phyloP scores from a whole-genome alignment of 2,797 vertebrate species.

The Cryptoprocta ferox region DNA sequence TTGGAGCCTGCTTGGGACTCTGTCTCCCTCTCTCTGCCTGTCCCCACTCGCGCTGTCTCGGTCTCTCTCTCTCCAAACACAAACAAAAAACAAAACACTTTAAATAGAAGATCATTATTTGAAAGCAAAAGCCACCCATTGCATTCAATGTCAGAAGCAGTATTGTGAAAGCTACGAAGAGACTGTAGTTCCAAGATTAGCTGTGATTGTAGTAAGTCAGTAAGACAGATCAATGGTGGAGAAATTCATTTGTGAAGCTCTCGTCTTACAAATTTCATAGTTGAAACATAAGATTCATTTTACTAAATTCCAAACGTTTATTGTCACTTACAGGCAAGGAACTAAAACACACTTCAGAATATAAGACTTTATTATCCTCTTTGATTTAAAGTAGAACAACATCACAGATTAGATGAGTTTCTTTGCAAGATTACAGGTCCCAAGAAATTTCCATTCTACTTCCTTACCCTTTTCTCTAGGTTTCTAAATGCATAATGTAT shows the following conservation, averaged over 20 bases:
- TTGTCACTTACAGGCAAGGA: background rate
- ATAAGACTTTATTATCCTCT: background rate
- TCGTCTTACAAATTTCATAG: background rate
- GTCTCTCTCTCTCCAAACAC: too few relatives aligned
- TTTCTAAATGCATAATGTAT: background rate
- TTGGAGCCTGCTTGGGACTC: too few relatives aligned
- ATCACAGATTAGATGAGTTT: background rate
- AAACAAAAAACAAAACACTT: too few relatives aligned
- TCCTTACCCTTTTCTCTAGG: background rate
- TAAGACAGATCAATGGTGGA: background rate
- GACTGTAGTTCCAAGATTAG: background rate
- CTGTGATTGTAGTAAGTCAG: background rate
- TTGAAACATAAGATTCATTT: conserved; percentile 34
- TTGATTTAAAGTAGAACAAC: background rate
- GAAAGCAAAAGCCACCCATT: background rate
- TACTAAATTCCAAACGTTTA: background rate
- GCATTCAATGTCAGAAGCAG: background rate
- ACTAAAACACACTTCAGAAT: background rate
- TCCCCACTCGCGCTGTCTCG: too few relatives aligned
- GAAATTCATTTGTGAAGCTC: background rate
- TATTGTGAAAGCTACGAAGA: background rate
- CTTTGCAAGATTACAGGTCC: background rate
- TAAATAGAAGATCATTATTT: background rate
- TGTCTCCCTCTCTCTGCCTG: too few relatives aligned
- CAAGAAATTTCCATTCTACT: background rate